These are phyloP conservation scores for Hirudinaria manillensis DNA, from an alignment of 2,888 invertebrate genomes.

Conservation along the genomic window DNA sequence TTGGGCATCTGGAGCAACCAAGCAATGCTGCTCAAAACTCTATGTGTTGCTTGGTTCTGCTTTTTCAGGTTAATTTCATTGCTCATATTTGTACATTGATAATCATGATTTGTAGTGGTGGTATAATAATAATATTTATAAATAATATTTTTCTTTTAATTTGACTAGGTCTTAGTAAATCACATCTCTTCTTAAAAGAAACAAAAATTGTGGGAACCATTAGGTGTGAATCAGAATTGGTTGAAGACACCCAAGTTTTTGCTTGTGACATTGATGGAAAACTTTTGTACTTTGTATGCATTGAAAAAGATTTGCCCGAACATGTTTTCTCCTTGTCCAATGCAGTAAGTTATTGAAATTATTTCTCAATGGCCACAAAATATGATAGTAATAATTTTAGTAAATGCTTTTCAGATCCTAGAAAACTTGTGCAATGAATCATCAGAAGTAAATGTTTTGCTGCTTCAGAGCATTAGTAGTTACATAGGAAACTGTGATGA, in stretches of 20 bases:
- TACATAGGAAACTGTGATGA: neutral
- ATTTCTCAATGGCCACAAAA: neutral
- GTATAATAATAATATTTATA: no score
- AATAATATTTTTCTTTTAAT: no score
- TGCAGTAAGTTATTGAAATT: neutral
- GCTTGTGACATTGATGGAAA: neutral
- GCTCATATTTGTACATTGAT: neutral
- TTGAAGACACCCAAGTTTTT: neutral
- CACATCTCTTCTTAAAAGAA: no score
- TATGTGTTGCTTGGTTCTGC: neutral
- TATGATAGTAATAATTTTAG: no score
- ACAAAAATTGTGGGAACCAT: no score
- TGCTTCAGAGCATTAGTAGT: neutral
- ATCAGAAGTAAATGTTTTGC: slow-evolving; percentile 4
- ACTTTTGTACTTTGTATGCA: neutral
- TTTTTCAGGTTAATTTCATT: slow-evolving; percentile 8
- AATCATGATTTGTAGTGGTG: neutral
- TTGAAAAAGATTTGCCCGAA: neutral
- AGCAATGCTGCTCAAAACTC: neutral
- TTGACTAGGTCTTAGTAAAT: no score
- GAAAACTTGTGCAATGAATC: neutral
- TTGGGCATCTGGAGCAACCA: neutral
- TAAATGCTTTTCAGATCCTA: neutral
- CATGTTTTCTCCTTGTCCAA: neutral
- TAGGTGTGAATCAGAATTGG: no score